Evolutionary conservation across 2,888 invertebrate species (phyloP).

Genomic region (Elgonia sp.): DNA sequence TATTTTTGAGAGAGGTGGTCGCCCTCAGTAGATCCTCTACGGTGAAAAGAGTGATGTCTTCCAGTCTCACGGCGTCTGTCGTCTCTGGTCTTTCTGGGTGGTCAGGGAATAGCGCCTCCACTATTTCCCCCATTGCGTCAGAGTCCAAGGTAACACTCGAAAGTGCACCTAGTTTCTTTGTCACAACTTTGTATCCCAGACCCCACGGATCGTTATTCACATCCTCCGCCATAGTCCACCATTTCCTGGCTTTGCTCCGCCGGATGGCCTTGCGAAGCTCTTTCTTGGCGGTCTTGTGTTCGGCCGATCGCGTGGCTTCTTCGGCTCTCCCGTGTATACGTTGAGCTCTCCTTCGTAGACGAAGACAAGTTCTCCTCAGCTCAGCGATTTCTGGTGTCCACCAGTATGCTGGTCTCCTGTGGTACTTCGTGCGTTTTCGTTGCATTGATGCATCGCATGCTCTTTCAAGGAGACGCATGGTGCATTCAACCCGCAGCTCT

Average conservation of each 20-base stretch:
- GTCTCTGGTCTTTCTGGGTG: no score
- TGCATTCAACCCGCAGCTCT: not conserved
- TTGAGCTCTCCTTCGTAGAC: not conserved
- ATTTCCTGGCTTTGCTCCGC: no score
- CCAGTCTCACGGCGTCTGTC: not conserved
- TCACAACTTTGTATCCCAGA: no score
- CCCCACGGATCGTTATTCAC: no score
- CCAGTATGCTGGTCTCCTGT: conserved; percentile 16
- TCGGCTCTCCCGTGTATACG: not conserved
- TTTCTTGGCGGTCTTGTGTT: no score
- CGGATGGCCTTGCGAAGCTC: no score
- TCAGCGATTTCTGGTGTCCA: conserved; percentile 13
- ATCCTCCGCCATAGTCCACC: no score
- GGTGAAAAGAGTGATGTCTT: not conserved
- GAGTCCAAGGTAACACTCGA: no score
- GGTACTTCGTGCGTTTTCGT: not conserved
- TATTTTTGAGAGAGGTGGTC: conserved; percentile 43
- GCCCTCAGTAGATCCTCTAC: conserved; percentile 52
- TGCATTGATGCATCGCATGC: conserved; percentile 28
- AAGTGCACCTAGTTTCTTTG: no score
- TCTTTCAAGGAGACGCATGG: conserved; percentile 4
- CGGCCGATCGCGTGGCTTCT: not conserved
- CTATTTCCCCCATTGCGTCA: no score
- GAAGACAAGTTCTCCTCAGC: not conserved
- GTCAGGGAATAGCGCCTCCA: no score